Evolutionary conservation across 2,797 vertebrate species (phyloP), one percentile per base, ranked within the genome.

Genomic region (Cuniculus paca): DNA sequence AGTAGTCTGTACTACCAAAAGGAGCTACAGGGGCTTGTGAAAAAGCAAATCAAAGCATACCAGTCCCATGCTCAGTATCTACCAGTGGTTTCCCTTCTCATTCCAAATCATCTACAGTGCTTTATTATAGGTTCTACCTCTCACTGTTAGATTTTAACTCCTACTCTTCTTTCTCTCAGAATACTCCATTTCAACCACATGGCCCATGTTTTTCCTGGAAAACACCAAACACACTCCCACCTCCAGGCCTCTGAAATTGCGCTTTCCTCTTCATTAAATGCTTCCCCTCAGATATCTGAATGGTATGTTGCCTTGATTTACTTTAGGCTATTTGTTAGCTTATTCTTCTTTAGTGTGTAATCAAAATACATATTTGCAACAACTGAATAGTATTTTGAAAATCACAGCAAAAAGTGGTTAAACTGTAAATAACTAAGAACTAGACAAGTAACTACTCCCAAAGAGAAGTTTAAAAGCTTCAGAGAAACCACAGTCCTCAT

Each of bases 221-320:
- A 8, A 83, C 61, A 80, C 17, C 22, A 87, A 81, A 52, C 11
- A 95, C 39, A 63, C 12, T 45, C 17, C 24, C 19, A 70, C 45
- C 31, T 17, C 36, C 24, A n/a, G 34, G 10, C 4, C 28, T 87
- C n/a, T 58, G 28, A 10, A 88, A 16, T 60, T 91, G 45, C 3
- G 83, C 63, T 80, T 60, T 42, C 45, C 60, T 82, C 28, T 83
- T 95, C n/a, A 95, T 75, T 93, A 95, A 85, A 91, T 65, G 28
- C 50, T 39, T 63, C 26, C 56, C 22, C 17, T 58, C 26, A 82
- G 19, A 78, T 34, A 61, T 34, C 17, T 61, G n/a, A 92, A 63
- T 24, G 34, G 14, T 88, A 58, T 58, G 3, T 54, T 82, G 20
- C 52, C 68, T n/a, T n/a, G 54, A 82, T 78, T 77, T 82, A 16